phyloP scores from a whole-genome alignment of 1,140 invertebrate species.

The Hypsibius dujardini region DNA sequence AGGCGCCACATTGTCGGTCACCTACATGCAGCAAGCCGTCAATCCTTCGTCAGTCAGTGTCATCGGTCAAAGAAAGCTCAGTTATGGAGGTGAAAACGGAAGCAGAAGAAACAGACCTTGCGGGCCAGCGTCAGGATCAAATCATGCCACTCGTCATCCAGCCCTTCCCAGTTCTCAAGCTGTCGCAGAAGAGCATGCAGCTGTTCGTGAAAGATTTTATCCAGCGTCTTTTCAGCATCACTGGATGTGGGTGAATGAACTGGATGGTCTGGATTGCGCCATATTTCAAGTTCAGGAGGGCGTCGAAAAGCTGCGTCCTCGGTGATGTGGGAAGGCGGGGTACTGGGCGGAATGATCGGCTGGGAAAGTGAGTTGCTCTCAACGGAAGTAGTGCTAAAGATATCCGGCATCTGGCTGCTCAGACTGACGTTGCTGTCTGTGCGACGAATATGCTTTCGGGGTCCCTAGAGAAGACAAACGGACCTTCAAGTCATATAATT shows the following conservation, averaged over 20 bases:
- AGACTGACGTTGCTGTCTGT: no score
- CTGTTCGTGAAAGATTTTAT: background rate
- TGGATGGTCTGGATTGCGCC: background rate
- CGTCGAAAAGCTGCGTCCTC: background rate
- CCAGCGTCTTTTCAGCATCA: background rate
- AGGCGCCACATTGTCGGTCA: constrained; percentile 58
- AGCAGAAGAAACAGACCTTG: no score
- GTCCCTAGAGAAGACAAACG: no score
- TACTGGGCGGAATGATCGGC: constrained; percentile 2
- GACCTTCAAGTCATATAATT: no score
- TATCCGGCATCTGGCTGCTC: background rate
- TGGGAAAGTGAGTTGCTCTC: background rate
- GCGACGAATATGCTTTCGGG: no score
- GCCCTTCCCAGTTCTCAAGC: constrained; percentile 46
- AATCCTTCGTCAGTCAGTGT: no score
- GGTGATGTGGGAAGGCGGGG: constrained; percentile 13
- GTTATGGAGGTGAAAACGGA: no score
- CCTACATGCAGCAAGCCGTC: no score
- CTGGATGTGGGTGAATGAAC: background rate
- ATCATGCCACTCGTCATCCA: constrained; percentile 58
- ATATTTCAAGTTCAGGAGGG: background rate
- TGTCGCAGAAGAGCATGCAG: constrained; percentile 46
- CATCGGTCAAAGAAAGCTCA: no score
- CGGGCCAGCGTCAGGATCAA: constrained; percentile 54
- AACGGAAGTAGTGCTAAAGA: background rate